Evolutionary conservation across 1,140 invertebrate species (phyloP).

Genomic region (Nasonia giraulti): DNA sequence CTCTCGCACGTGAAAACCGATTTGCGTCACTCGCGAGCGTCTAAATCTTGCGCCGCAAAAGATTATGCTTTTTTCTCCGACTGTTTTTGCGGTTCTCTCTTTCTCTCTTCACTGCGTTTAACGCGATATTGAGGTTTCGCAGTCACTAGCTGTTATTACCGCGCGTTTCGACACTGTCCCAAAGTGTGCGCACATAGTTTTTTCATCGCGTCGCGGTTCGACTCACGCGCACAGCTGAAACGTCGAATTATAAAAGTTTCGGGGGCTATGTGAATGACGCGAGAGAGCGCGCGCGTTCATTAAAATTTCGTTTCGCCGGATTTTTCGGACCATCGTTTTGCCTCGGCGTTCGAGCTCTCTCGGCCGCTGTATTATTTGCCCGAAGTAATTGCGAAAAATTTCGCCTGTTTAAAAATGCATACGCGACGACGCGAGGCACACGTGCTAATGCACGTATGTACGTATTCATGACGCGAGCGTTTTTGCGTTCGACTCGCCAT

Average conservation of each 20-base stretch:
- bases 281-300: neutral
- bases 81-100: neutral
- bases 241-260: neutral
- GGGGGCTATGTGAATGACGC: neutral
- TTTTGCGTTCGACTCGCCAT: no score
- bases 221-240: neutral
- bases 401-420: neutral
- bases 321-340: neutral
- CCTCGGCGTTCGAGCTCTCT: neutral
- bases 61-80: neutral
- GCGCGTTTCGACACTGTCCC: neutral
- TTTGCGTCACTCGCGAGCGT: neutral
- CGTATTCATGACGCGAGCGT: no score
- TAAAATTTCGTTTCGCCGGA: neutral
- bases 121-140: neutral
- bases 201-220: neutral
- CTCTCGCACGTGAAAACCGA: neutral
- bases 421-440: neutral
- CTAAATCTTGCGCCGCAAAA: neutral
- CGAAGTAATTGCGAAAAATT: neutral
- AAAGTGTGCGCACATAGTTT: neutral
- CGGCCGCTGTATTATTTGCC: neutral
- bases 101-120: neutral
- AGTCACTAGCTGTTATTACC: neutral
- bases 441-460: no score